These are phyloP conservation scores for Engraulis encrasicolus DNA, from an alignment of 2,113 vertebrate species.

Conservation along the genomic window DNA sequence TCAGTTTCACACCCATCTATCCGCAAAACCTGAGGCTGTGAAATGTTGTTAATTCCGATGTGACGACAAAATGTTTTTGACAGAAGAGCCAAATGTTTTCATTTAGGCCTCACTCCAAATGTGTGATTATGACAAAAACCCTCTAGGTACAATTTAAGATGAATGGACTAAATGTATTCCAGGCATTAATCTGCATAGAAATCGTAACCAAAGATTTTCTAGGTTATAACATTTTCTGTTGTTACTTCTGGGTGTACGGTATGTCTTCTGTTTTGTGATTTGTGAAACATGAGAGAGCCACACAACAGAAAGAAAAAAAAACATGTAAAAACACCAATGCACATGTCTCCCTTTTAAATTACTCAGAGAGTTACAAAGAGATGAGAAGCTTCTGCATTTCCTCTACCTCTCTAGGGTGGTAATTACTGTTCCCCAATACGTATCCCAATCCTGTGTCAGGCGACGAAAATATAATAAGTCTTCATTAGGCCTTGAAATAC, in stretches of 20 bases:
- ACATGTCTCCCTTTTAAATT: slow-evolving; percentile 7
- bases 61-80: slow-evolving; percentile 24
- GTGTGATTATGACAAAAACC: neutral
- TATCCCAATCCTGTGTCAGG: slow-evolving; percentile 30
- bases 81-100: neutral
- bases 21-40: neutral
- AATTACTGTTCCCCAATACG: slow-evolving; percentile 37
- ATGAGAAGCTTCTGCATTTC: neutral
- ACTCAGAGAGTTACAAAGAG: slow-evolving; percentile 12
- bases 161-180: slow-evolving; percentile 10
- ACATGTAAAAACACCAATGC: slow-evolving; percentile 28
- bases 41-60: neutral
- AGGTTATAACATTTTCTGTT: too few species aligned
- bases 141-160: neutral
- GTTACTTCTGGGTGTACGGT: neutral
- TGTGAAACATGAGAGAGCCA: neutral
- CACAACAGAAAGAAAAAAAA: neutral
- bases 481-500: slow-evolving; percentile 35
- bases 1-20: neutral
- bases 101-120: neutral
- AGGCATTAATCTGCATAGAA: neutral
- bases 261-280: neutral
- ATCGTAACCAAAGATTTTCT: too few species aligned
- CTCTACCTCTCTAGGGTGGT: slow-evolving; percentile 22
- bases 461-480: slow-evolving; percentile 31